Conservation (phyloP, 2,113 vertebrate genomes). For the Gambusia affinis region DNA sequence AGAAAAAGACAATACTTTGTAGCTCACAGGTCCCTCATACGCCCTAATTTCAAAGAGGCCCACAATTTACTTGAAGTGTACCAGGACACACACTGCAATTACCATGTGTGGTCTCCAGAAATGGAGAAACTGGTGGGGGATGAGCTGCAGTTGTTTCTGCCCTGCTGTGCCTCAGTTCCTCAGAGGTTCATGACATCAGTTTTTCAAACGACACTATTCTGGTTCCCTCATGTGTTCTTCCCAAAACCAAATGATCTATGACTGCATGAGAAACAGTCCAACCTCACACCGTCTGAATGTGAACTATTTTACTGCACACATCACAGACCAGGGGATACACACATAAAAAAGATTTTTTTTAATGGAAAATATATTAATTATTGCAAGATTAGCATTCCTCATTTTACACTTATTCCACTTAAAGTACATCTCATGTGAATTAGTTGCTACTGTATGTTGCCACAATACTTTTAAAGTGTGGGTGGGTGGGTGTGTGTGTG, state of each 20-base stretch:
- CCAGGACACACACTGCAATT: constrained; percentile 54
- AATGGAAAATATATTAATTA: not conserved
- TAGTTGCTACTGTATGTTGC: not conserved
- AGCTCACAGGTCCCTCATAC: constrained; percentile 13
- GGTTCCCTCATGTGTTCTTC: constrained; percentile 44
- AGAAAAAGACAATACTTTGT: constrained; percentile 32
- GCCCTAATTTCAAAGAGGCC: constrained; percentile 42
- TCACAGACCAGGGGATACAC: not conserved
- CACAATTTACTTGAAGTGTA: constrained; percentile 51
- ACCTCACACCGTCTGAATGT: constrained; percentile 24
- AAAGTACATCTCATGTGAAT: not conserved
- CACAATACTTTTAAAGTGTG: not conserved
- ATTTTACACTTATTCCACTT: not conserved
- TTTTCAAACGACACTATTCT: constrained; percentile 48
- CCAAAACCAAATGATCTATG: constrained; percentile 36
- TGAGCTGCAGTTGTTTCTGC: constrained; percentile 50
- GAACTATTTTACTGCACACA: not conserved
- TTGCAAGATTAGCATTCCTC: not conserved
- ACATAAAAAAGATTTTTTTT: not conserved
- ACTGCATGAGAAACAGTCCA: constrained; percentile 42
- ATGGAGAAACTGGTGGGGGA: constrained; percentile 40
- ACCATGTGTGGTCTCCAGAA: constrained; percentile 62
- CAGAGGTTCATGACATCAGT: constrained; percentile 59
- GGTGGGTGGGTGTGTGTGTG: too few species aligned
- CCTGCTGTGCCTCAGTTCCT: constrained; percentile 33